Percentiles rank a stretch among this genome's conserved stretches.
phyloP scores from a whole-genome alignment of 2,888 invertebrate genomes.

The Pseudanteris insignis region DNA sequence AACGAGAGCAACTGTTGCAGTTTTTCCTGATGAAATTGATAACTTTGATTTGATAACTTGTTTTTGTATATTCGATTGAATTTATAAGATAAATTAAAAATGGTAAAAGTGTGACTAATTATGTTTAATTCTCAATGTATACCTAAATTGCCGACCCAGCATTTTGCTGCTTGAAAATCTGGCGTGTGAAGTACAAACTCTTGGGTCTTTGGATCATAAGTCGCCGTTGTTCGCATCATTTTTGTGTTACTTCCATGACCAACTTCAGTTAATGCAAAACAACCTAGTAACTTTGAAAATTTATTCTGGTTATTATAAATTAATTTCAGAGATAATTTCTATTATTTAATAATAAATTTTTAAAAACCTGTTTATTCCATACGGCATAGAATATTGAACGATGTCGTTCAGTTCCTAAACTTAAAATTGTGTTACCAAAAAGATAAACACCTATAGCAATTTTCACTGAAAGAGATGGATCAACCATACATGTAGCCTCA shows the following conservation, averaged over 20 bases:
- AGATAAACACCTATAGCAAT: conserved; percentile 80
- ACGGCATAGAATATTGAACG: conserved; percentile 75
- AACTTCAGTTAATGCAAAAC: conserved; percentile 89
- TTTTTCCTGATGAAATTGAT: no score
- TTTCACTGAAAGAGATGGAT: conserved; percentile 80
- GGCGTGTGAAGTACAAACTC: conserved; percentile 80
- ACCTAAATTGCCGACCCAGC: conserved; percentile 86
- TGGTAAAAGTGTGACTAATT: no score
- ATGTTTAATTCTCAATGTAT: conserved; percentile 18
- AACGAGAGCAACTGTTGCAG: no score
- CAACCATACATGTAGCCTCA: conserved; percentile 76
- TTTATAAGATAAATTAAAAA: no score
- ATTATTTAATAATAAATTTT: no score
- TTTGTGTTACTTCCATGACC: conserved; percentile 91
- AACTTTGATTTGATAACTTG: no score
- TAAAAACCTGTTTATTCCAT: conserved; percentile 75
- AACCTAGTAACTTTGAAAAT: conserved; percentile 70
- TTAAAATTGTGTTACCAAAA: conserved; percentile 78
- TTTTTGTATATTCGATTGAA: no score
- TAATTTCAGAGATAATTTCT: no score
- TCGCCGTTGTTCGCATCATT: conserved; percentile 86
- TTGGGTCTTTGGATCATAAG: conserved; percentile 77
- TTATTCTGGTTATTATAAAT: no score
- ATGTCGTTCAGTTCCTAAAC: conserved; percentile 81
- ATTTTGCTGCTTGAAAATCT: conserved; percentile 80